Conservation (phyloP, 2,113 vertebrate genomes). For the Zeus faber region DNA sequence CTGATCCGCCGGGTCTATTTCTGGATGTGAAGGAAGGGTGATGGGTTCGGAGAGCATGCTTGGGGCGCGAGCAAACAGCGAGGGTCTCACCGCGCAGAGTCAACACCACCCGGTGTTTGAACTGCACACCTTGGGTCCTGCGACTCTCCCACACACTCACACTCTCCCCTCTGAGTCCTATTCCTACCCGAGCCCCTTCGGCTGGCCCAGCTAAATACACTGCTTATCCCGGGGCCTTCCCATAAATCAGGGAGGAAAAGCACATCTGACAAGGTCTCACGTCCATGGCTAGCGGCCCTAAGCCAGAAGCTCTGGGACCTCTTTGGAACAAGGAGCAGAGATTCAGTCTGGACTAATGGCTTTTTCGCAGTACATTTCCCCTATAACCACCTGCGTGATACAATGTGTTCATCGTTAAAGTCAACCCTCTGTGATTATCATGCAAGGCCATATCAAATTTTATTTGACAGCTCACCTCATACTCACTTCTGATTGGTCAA, state of each 20-base stretch:
- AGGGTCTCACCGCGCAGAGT: constrained; percentile 68
- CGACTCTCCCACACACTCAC: constrained; percentile 60
- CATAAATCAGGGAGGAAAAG: constrained; percentile 67
- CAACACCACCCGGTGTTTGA: constrained; percentile 76
- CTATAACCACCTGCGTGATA: constrained; percentile 21
- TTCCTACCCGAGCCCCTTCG: constrained; percentile 52
- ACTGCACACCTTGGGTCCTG: constrained; percentile 67
- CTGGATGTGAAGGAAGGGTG: constrained; percentile 54
- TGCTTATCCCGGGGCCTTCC: constrained; percentile 57
- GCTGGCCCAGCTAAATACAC: constrained; percentile 60
- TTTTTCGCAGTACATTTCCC: no score
- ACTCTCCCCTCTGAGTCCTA: constrained; percentile 45
- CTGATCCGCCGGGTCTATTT: constrained; percentile 59
- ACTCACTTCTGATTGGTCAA: no score
- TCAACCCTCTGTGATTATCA: background rate
- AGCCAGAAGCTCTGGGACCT: constrained; percentile 25
- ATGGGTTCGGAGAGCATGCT: constrained; percentile 33
- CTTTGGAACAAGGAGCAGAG: constrained; percentile 25
- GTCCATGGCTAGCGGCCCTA: constrained; percentile 39
- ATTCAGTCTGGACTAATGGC: constrained; percentile 22
- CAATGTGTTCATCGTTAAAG: background rate
- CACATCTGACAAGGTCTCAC: constrained; percentile 65
- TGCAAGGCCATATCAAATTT: no score
- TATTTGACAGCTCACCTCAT: no score
- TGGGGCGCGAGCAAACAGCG: constrained; percentile 65